Conservation (phyloP, 2,888 invertebrate genomes). For the Scaptomyza polygonia region DNA sequence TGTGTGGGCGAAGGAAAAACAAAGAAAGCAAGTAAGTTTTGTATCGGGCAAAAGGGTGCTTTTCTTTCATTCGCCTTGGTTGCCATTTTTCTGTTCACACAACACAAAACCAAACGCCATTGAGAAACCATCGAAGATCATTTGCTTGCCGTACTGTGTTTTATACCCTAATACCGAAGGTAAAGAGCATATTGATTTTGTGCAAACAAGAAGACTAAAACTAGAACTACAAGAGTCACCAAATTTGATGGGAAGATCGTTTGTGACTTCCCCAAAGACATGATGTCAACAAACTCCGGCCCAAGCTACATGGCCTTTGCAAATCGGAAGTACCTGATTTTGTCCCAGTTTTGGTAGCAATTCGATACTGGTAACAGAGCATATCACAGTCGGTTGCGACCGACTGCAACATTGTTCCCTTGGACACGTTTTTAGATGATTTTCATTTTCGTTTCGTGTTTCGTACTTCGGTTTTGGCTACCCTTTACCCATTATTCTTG, state of each 20-base stretch:
- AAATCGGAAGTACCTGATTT: no score
- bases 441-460: conserved; percentile 56
- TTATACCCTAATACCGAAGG: no score
- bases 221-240: no score
- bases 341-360: no score
- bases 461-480: conserved; percentile 38
- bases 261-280: no score
- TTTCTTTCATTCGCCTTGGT: conserved; percentile 40
- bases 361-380: no score
- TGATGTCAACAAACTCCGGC: no score
- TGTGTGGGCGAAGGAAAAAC: conserved; percentile 57
- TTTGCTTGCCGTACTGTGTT: conserved; percentile 33
- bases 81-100: conserved; percentile 33
- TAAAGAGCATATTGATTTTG: no score
- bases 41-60: conserved; percentile 55
- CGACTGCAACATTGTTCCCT: background rate
- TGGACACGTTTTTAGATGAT: conserved; percentile 40
- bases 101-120: conserved; percentile 48
- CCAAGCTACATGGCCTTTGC: no score
- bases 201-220: no score
- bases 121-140: conserved; percentile 68
- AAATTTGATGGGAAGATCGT: no score
- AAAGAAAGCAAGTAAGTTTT: conserved; percentile 53
- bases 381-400: no score
- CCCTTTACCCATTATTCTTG: conserved; percentile 74